Evolutionary conservation across 2,113 vertebrate species (phyloP).

Genomic region (Pedetes capensis): DNA sequence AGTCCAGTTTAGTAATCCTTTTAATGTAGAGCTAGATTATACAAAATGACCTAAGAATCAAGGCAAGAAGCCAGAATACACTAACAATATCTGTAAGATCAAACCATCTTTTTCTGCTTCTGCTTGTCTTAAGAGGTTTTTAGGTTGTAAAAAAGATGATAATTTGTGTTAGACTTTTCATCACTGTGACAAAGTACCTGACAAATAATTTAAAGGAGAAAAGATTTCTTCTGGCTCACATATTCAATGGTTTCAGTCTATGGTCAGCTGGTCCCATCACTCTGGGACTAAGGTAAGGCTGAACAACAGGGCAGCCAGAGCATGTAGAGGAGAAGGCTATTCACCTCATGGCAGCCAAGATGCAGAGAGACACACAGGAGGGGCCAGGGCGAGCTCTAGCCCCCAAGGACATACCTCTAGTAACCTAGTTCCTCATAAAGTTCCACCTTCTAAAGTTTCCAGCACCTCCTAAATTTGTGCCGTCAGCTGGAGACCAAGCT

Average conservation of each 20-base stretch:
- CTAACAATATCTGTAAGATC: neutral
- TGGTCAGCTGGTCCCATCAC: neutral
- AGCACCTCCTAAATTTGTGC: neutral
- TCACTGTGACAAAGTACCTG: neutral
- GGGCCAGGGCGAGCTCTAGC: neutral
- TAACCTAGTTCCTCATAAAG: neutral
- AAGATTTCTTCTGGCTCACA: neutral
- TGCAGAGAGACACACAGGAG: neutral
- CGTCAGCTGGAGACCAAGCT: neutral
- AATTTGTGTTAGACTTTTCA: neutral
- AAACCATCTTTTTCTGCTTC: neutral
- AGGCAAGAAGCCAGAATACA: neutral
- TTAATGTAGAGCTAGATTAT: neutral
- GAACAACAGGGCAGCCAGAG: neutral
- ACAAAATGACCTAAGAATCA: neutral
- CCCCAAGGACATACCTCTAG: neutral
- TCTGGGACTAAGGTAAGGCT: neutral
- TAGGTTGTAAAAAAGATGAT: conserved; percentile 7
- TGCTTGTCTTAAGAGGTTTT: neutral
- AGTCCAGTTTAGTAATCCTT: neutral
- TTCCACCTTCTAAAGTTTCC: no score
- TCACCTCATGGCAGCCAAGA: neutral
- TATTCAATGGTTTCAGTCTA: neutral
- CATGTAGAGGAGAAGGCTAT: neutral
- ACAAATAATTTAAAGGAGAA: neutral